Conservation (phyloP, 2,797 vertebrate species). For the Podargus strigoides region DNA sequence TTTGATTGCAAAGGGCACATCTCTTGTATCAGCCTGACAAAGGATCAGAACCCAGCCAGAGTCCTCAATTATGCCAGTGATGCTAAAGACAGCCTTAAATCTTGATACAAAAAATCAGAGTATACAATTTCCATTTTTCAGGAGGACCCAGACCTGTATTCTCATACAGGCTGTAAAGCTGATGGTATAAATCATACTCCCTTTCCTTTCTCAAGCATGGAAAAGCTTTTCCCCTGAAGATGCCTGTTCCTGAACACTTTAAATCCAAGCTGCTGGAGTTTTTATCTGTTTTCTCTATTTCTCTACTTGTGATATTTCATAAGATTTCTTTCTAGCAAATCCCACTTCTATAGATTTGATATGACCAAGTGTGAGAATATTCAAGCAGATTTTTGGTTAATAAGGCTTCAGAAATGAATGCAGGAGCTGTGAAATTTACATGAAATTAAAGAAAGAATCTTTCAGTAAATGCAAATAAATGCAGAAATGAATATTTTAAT, state of each 20-base stretch:
- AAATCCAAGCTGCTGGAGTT: background rate
- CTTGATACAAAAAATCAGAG: background rate
- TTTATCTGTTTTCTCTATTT: background rate
- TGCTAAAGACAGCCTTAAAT: background rate
- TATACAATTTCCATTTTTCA: background rate
- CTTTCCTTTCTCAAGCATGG: background rate
- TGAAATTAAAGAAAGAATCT: slow-evolving; percentile 75
- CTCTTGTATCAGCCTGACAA: background rate
- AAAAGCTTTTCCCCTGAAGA: background rate
- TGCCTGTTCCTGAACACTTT: background rate
- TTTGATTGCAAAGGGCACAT: slow-evolving; percentile 18
- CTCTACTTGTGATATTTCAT: background rate
- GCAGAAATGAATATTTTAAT: slow-evolving; percentile 76
- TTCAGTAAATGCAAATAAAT: slow-evolving; percentile 77
- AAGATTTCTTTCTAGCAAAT: background rate
- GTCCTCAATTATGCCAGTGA: background rate
- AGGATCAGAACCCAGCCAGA: background rate
- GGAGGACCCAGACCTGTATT: background rate
- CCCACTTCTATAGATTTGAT: background rate
- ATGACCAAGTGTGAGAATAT: slow-evolving; percentile 16
- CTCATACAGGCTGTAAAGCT: background rate
- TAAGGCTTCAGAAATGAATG: slow-evolving; percentile 60
- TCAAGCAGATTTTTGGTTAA: slow-evolving; percentile 65
- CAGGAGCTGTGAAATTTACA: slow-evolving; percentile 72
- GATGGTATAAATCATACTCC: background rate